Base-by-base conservation (phyloP, 1,140 invertebrate species). In the Bombus consobrinus region DNA sequence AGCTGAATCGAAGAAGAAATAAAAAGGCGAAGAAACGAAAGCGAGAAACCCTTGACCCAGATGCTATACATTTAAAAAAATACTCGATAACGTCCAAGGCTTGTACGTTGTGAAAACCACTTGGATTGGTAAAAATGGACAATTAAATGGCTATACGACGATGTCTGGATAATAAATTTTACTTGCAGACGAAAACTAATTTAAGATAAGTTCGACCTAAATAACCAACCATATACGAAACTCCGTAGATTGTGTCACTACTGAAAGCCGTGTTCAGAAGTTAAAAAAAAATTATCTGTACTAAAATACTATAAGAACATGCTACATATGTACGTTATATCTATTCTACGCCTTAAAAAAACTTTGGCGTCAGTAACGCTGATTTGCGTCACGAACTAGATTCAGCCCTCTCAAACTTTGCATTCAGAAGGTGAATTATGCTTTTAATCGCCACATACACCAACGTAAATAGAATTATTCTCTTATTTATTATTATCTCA, bases 1-100 rank as follows among this genome's bases (percentile, higher is more conserved):
- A 28, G n/a, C 37, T 34, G 39, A 22, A 41, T 22, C 76, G 34
- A 9, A 39, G 53, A 57, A 37, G 37, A 62, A 39, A 43, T n/a
- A 72, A 77, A 71, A 28, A 66, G 53, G 37, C 32, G n/a, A 64
- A 68, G 72, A 83, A 66, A 78, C 10, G 74, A 68, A 72, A 43
- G 37, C 59, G 34, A 81, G 34, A 80, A 85, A 74, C 62, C 79
- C 84, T 85, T 85, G 84, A 81, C 84, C 79, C 84, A 81, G 43
- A 85, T 85, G 37, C 15, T 4, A 9, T 62, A 2, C 79, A 12
- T 28, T 78, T 3, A 69, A 74, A 57, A 80, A 76, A 76, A 62
- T 53, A 71, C 28, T 81, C 78, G n/a, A 85, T 81, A 64, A 72
- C 71, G 22, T 62, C 57, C 83, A 73, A 81, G 83, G 83, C n/a